Evolutionary conservation across 2,113 vertebrate species (phyloP).

Genomic region (Tachuris rubrigastra): DNA sequence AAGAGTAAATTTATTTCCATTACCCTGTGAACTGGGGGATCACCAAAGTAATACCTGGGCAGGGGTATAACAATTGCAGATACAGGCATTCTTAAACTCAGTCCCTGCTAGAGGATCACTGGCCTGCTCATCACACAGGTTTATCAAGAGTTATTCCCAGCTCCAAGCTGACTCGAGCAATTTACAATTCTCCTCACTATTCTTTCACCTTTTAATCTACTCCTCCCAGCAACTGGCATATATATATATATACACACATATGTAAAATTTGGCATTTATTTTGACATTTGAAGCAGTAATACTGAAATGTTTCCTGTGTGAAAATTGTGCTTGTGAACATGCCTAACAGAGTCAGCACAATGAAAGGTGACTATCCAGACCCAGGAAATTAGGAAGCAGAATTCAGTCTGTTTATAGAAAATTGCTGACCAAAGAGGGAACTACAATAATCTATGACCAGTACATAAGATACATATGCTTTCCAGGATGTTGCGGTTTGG

Average conservation of each 20-base stretch:
- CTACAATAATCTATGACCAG: background rate
- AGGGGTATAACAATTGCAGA: background rate
- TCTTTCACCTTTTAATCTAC: background rate
- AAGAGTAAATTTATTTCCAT: background rate
- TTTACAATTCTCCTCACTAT: background rate
- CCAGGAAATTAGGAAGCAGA: background rate
- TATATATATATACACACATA: too few species aligned
- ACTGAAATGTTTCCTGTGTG: background rate
- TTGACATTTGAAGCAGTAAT: background rate
- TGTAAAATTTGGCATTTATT: background rate
- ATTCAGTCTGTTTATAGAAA: background rate
- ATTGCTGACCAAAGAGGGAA: background rate
- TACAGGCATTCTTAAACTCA: background rate
- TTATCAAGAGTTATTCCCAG: background rate
- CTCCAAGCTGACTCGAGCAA: background rate
- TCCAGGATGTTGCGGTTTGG: too few species aligned
- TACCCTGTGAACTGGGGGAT: accelerated
- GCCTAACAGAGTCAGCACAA: background rate
- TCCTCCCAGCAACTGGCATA: background rate
- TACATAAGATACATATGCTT: background rate
- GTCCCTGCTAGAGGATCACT: background rate
- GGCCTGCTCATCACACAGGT: background rate
- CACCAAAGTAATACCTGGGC: background rate
- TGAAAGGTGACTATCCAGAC: background rate
- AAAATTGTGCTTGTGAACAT: background rate